These are phyloP conservation scores for Seriola quinqueradiata DNA, from an alignment of 2,113 vertebrate species.

Conservation along the genomic window DNA sequence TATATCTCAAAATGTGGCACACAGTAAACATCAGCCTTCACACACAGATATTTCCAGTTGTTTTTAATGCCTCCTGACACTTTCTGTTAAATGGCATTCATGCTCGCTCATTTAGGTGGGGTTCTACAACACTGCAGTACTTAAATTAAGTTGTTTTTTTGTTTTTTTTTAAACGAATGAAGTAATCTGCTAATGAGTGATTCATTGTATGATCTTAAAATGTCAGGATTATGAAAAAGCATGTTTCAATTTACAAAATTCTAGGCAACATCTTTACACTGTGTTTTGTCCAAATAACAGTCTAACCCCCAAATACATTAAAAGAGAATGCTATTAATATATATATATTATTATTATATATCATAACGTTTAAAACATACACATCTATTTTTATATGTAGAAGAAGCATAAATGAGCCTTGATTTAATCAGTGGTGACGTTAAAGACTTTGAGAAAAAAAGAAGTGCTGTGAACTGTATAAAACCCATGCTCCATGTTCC, in stretches of 20 bases:
- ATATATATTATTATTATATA: no score
- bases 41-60: neutral
- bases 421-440: no score
- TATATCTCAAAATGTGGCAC: neutral
- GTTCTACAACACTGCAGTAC: neutral
- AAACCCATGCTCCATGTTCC: no score
- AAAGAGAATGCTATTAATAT: no score
- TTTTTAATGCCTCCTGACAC: neutral
- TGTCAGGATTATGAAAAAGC: neutral
- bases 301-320: neutral
- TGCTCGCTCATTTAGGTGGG: neutral
- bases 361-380: no score
- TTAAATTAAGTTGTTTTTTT: neutral
- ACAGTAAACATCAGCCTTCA: neutral
- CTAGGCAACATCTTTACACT: no score
- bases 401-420: no score
- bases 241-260: neutral
- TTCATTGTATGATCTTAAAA: neutral
- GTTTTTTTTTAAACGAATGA: neutral
- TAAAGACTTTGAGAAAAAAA: no score
- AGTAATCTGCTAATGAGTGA: neutral
- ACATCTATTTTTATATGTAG: no score
- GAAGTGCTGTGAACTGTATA: no score
- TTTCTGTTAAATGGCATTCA: neutral
- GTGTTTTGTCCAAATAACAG: no score